Evolutionary conservation across 2,797 vertebrate species (phyloP), one percentile per base, ranked within the genome.

Genomic region (Taenioides sp.): DNA sequence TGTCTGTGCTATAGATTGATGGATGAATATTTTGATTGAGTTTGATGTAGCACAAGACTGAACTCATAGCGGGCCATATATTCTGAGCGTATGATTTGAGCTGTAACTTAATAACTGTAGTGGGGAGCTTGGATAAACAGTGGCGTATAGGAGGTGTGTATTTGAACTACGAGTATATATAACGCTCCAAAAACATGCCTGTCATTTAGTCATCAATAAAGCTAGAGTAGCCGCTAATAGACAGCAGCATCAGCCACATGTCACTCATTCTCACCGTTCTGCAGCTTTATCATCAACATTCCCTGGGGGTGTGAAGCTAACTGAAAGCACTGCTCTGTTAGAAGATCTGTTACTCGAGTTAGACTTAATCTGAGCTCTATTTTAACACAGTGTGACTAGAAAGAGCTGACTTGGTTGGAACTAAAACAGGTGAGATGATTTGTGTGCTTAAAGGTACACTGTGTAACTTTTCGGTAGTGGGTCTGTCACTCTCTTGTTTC

Each of bases 141-240:
- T 58, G 20, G 63, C 75, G 74, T 74, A 22, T 75, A 77, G 86
- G 77, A 86, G 79, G 82, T 84, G 80, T 90, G 78, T 69, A 76
- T 87, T 84, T 89, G 85, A 78, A 75, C 86, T 84, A 83, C 80
- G 80, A 75, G 87, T 84, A 88, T 88, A 87, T 86, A 91, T 89
- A 67, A 72, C 80, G 75, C 83, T 74, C 77, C 84, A 83, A 89
- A 47, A 77, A 83, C 86, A 75, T 76, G 75, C 67, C 71, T 76
- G 88, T 87, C 87, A 85, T 80, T 77, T 80, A 77, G 81, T 85
- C 84, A 90, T 90, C 86, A 86, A 83, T 88, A 90, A 89, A 31
- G 69, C 79, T 89, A 69, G 78, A 87, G 86, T 89, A 89, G 80
- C 76, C 83, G 67, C 83, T 74, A 65, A 75, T 88, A 81, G 61